These are phyloP conservation scores for Mylabris phalerata DNA, from an alignment of 1,140 invertebrate genomes.

Conservation along the genomic window DNA sequence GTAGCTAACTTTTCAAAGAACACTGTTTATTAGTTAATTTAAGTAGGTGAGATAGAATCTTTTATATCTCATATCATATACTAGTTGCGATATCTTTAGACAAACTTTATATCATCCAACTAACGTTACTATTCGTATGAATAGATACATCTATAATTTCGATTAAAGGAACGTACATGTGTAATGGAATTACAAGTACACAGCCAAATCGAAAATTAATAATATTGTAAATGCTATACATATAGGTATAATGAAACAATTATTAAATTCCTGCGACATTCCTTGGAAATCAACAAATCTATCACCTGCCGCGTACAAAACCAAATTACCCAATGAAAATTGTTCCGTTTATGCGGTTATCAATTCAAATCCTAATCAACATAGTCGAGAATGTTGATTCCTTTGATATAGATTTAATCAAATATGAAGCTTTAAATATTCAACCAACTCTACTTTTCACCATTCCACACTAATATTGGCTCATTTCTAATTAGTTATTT, in stretches of 20 bases:
- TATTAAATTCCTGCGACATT: conserved; percentile 17
- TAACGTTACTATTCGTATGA: background rate
- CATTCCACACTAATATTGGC: no score
- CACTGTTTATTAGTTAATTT: conserved; percentile 24
- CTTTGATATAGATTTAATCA: no score
- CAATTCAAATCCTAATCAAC: conserved; percentile 8
- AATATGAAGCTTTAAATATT: no score
- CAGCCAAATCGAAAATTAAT: background rate
- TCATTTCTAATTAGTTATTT: no score
- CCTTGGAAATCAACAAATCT: conserved; percentile 18
- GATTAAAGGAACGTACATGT: background rate
- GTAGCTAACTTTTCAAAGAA: conserved; percentile 21
- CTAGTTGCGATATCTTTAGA: background rate
- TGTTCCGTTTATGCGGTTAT: conserved; percentile 3
- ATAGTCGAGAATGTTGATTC: background rate
- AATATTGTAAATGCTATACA: background rate
- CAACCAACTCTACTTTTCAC: no score
- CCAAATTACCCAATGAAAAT: conserved; percentile 11
- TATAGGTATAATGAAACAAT: background rate
- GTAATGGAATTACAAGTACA: background rate
- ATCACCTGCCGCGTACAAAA: conserved; percentile 10
- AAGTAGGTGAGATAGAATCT: conserved; percentile 19
- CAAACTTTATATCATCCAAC: conserved; percentile 9
- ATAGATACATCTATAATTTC: no score
- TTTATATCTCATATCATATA: conserved; percentile 5